phyloP scores from a whole-genome alignment of 2,113 vertebrate genomes.

The Siphamia tubifer region DNA sequence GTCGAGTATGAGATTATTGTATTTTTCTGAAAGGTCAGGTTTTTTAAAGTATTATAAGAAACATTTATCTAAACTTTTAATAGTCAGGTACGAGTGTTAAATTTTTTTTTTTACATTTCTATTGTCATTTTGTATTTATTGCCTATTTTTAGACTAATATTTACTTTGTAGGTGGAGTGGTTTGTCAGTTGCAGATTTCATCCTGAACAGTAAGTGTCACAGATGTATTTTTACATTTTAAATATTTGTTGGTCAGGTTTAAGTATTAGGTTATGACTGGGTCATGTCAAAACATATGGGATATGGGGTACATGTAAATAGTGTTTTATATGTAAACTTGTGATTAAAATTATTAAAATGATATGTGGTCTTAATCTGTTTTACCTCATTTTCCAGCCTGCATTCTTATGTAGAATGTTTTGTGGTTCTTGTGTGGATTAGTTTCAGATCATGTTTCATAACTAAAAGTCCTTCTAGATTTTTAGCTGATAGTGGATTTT shows the following conservation, averaged over 20 bases:
- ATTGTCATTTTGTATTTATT: conserved; percentile 61
- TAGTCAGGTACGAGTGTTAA: conserved; percentile 31
- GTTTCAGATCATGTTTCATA: no score
- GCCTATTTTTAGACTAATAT: conserved; percentile 43
- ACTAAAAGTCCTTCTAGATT: no score
- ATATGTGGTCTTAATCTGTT: neutral
- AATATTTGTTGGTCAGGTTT: neutral
- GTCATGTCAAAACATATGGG: neutral
- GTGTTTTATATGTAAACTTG: neutral
- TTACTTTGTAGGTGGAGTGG: conserved; percentile 30
- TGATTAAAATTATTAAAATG: neutral
- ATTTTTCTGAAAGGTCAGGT: conserved; percentile 25
- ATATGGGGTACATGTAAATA: neutral
- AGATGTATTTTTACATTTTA: conserved; percentile 57
- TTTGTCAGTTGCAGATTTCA: conserved; percentile 16
- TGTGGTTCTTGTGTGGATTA: no score
- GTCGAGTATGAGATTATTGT: conserved; percentile 36
- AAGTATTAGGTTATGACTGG: no score
- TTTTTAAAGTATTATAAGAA: conserved; percentile 32
- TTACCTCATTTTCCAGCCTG: neutral
- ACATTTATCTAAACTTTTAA: conserved; percentile 22
- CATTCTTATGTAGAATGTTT: no score
- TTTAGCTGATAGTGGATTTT: no score
- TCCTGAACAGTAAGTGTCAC: conserved; percentile 24
- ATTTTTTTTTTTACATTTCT: conserved; percentile 19